Base-by-base conservation (phyloP, 1,140 invertebrate species). In the Chrysopa pallens region DNA sequence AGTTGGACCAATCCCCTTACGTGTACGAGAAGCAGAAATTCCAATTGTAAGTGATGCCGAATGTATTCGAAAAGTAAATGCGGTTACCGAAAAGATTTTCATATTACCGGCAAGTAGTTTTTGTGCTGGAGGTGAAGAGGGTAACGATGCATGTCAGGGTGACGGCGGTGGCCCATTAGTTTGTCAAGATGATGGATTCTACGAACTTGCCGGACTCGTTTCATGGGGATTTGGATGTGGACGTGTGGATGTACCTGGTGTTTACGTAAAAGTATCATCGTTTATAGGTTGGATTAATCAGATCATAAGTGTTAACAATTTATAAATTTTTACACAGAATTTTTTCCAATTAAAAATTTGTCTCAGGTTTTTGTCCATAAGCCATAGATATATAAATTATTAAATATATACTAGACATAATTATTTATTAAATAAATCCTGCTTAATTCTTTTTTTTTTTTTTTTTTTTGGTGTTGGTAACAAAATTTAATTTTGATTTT, bases 271-370 rank as follows among this genome's bases (percentile, higher is more conserved):
- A 66, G 87, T 93, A 6, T 88, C 85, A 12, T 80, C 86, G 6
- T 93, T 92, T 61, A 91, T 93, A 48, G 88, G 88, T 38, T 94
- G 89, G 89, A 92, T 94, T 56, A 93, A 93, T 66, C 88, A 92
- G 69, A 94, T 94, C 42, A 92, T 94, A 54, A 90, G 85, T 55
- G 87, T 92, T 44, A 92, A 92, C 65, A 91, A 89, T 67, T 70
- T 84, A 61, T 86, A 79, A 54, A 43, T 23, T 23, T 23, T 23
- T 23, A 23, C 17, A 23, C 17, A 23, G 17, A 23, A 23, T 23
- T 23, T 23, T 23, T 23, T 23, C 17, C 17, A 23, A 23, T 23
- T 3, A 23, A 23, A 23, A 23, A 23, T 23, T 23, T 23, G 17
- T 23, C 17, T 23, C 17, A 23, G 17, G 17, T 23, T 23, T 23